Percentiles rank a stretch among this genome's conserved stretches.
Conservation (phyloP, 2,888 invertebrate species). For the Cheilosia scutellata region DNA sequence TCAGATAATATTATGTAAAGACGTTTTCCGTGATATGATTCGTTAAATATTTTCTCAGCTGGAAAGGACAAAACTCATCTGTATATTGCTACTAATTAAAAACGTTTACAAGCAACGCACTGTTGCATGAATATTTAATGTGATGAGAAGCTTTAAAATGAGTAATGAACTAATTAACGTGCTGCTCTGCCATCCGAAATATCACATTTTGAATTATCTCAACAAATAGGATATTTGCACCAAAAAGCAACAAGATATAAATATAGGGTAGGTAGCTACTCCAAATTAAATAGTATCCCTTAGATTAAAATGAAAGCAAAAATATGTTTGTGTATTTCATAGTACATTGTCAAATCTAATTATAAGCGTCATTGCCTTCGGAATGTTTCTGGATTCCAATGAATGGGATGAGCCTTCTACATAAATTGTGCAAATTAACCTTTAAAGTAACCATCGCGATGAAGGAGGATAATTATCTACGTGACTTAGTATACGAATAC, state of each 20-base stretch:
- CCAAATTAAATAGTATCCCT: conserved; percentile 34
- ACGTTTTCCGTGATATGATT: not conserved
- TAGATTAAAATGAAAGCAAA: conserved; percentile 14
- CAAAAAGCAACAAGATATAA: conserved; percentile 1
- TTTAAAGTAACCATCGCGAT: conserved; percentile 15
- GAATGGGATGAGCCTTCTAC: conserved; percentile 14
- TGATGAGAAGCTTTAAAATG: conserved; percentile 41
- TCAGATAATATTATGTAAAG: not conserved
- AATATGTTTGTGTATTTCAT: conserved; percentile 20
- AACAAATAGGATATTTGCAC: conserved; percentile 36
- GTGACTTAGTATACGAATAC: conserved; percentile 25
- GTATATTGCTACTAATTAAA: conserved; percentile 36
- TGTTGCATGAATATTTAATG: conserved; percentile 53
- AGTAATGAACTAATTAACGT: conserved; percentile 64
- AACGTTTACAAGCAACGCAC: conserved; percentile 39
- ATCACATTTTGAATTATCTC: conserved; percentile 53
- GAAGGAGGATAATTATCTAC: not conserved
- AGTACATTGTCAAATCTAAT: conserved; percentile 45
- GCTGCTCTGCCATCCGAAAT: conserved; percentile 52
- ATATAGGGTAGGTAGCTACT: too few species aligned
- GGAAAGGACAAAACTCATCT: conserved; percentile 4
- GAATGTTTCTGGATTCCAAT: conserved; percentile 36
- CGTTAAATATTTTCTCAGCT: not conserved
- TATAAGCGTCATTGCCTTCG: conserved; percentile 54
- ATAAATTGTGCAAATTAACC: conserved; percentile 38